A percentile compares a stretch with the other conserved stretches of the same genome.
Conservation (phyloP, 1,140 invertebrate genomes). For the Microplitis demolitor region DNA sequence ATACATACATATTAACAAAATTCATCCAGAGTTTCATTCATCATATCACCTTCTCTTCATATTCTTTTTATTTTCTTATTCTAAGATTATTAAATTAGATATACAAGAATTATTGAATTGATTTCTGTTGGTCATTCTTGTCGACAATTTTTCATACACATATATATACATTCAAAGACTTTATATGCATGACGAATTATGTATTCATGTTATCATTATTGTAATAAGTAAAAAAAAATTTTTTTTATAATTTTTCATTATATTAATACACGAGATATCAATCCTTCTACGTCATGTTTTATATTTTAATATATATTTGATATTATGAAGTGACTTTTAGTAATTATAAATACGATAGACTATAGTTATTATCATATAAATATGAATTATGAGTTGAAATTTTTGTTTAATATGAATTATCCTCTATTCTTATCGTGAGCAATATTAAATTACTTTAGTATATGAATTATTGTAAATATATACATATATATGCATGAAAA, state of each 20-base stretch:
- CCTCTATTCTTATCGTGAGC: neutral
- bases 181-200: constrained; percentile 21
- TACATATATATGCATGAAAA: too few species aligned
- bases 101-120: constrained; percentile 55
- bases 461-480: neutral
- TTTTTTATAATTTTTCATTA: constrained; percentile 8
- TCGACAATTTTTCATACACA: constrained; percentile 26
- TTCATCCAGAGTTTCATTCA: constrained; percentile 37
- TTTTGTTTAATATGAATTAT: neutral
- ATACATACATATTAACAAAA: too few species aligned
- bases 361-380: constrained; percentile 20
- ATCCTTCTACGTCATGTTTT: constrained; percentile 17
- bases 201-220: constrained; percentile 7
- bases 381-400: constrained; percentile 7
- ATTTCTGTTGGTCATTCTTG: constrained; percentile 54
- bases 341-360: constrained; percentile 1
- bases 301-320: neutral
- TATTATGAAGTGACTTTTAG: constrained; percentile 16
- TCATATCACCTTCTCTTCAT: constrained; percentile 38
- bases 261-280: constrained; percentile 11
- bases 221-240: neutral
- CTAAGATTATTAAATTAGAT: constrained; percentile 56
- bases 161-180: neutral
- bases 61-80: constrained; percentile 34
- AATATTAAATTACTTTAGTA: neutral